Evolutionary conservation across 2,113 vertebrate species (phyloP).

Genomic region (Phylloscopus whistleri): DNA sequence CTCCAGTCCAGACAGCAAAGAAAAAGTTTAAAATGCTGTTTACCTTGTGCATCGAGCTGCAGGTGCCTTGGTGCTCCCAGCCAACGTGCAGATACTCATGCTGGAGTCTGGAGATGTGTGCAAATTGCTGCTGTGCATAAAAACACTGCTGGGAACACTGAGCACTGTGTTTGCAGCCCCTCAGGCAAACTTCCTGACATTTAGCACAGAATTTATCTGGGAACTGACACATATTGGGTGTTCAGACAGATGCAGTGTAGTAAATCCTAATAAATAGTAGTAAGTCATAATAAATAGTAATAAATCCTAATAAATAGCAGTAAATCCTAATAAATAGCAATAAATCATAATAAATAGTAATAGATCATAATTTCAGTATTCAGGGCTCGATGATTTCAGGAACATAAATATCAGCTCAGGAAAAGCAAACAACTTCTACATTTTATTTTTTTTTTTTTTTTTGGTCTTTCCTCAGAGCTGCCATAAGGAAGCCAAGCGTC

Average conservation of each 20-base stretch:
- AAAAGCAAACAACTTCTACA: background rate
- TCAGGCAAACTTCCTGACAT: background rate
- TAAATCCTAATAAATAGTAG: background rate
- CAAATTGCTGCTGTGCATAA: background rate
- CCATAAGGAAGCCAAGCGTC: background rate
- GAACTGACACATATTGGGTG: background rate
- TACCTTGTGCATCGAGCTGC: background rate
- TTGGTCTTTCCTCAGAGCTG: background rate
- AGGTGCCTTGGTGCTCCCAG: background rate
- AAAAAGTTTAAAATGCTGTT: background rate
- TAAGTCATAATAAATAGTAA: background rate
- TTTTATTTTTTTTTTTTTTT: background rate
- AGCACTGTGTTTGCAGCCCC: background rate
- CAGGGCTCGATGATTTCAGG: background rate
- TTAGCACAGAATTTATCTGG: background rate
- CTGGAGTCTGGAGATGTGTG: background rate
- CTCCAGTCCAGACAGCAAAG: background rate
- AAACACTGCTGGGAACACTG: background rate
- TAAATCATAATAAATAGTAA: background rate
- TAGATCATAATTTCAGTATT: background rate
- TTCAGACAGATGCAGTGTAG: background rate
- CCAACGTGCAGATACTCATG: background rate
- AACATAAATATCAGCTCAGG: slow-evolving; percentile 1
- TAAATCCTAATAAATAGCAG: background rate
- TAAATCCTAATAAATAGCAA: background rate